Evolutionary conservation across 1,140 invertebrate species (phyloP), one percentile per base, ranked within the genome.

Genomic region (Drosophila burlai): DNA sequence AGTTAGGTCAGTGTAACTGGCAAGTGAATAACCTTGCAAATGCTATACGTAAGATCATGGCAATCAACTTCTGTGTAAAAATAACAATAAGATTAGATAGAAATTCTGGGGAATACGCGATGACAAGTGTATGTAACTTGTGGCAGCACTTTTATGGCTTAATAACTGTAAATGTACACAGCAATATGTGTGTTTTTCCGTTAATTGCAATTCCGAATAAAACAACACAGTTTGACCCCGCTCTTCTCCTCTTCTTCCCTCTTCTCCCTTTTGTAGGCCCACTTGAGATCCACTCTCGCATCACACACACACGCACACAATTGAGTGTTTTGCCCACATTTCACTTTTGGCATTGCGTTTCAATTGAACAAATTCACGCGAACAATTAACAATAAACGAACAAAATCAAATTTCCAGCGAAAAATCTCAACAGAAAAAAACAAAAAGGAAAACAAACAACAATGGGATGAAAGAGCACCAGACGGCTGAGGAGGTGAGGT

Each of bases 331-430:
- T 91, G 85, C 67, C 79, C 85, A 90, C 85, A 90, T 90, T 90
- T 91, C 86, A 90, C 81, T 90, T 90, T 90, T 89, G 77, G 79
- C 79, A 83, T 83, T 89, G 79, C 79, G 84, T 83, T 91, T 82
- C 84, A 91, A 90, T 91, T 91, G 86, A 90, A 91, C 73, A 91
- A 91, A 91, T 91, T 91, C 89, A 85, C 89, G 84, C 81, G 81
- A 91, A 91, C 89, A 91, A 91, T 91, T 91, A 91, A 91, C 84
- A 91, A 91, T 77, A 76, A 80, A 62, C 80, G 64, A 64, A 66
- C 73, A 67, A 82, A 77, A 82, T 78, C 74, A 78, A 82, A 82
- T 82, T 82, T 82, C 80, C 80, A 76, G 59, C 40, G 80, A 82
- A 82, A 81, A 82, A 82, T 67, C 73, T 63, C 67, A 73, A 67